Base-by-base conservation (phyloP, 2,113 vertebrate species). In the Capra hircus region DNA sequence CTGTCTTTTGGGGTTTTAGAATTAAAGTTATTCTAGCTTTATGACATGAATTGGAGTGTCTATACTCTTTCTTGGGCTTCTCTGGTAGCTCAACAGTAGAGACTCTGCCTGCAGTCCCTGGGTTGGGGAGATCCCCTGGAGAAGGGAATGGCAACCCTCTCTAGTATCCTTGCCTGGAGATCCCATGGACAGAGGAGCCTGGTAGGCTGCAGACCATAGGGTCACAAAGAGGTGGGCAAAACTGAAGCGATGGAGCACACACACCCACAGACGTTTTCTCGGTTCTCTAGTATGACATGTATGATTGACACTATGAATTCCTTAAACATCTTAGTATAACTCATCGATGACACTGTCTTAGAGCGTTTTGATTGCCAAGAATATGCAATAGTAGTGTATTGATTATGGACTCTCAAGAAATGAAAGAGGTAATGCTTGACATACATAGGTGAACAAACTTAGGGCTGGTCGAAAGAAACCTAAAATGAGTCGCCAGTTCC, bases 231-330 rank as follows among this genome's bases (percentile, higher is more conserved):
- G 36, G 11, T 3, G 3, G 36, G 14, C 71, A 43, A 3, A 25
- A 43, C 36, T 43, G 71, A 27, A 77, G 21, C 0, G 6, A 77
- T 1, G 6, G 23, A 7, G 12, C 71, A 14, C 5, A 74, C 36
- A 43, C 0, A 3, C 71, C 15, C 0, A 0, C 67, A 40, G 23
- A 11, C 10, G 0, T 33, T 33, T 64, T 15, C 81, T 62, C 19
- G 45, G 2, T 87, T 62, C 16, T 84, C 81, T 77, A 17, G 13
- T 87, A 64, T 16, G 25, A 57, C 2, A 16, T 2, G 0, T 48
- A 36, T 23, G 85, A 48, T 48, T 59, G n/a, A 36, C 33, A 83
- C 57, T 43, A 30, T 50, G 7, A 12, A 82, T 85, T 82, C 15
- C 71, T 82, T 40, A 40, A 89, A 82, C 5, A 48, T 50, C 57